phyloP scores from a whole-genome alignment of 2,888 invertebrate species.

The Autographa gamma region DNA sequence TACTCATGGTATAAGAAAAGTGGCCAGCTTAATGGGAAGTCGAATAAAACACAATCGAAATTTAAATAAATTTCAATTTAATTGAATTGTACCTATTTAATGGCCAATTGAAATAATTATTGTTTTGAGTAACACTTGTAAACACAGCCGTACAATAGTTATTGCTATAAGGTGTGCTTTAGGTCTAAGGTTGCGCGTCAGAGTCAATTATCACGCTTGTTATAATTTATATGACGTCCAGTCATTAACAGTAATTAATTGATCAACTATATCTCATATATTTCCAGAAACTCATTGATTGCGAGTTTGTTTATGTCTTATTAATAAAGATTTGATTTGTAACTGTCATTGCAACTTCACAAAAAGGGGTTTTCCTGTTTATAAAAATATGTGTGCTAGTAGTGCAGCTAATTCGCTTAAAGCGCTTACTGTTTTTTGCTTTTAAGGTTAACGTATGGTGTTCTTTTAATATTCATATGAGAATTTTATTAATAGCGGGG shows the following conservation, averaged over 20 bases:
- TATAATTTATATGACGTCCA: slow-evolving; percentile 14
- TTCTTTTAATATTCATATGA: too few relatives aligned
- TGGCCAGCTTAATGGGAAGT: too few relatives aligned
- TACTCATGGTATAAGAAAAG: too few relatives aligned
- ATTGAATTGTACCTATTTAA: too few relatives aligned
- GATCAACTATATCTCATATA: slow-evolving; percentile 23
- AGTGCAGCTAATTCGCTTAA: too few relatives aligned
- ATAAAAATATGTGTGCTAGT: too few relatives aligned
- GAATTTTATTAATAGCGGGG: too few relatives aligned
- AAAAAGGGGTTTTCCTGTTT: not conserved
- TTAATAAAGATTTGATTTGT: not conserved
- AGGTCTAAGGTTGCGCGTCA: not conserved
- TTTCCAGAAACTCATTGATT: slow-evolving; percentile 32
- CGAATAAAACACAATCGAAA: too few relatives aligned
- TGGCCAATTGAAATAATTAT: not conserved
- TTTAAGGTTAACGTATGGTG: too few relatives aligned
- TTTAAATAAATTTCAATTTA: too few relatives aligned
- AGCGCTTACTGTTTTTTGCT: too few relatives aligned
- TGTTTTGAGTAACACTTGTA: not conserved
- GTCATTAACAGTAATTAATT: slow-evolving; percentile 28
- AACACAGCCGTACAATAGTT: slow-evolving; percentile 1
- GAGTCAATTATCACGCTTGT: not conserved
- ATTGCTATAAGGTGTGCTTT: not conserved
- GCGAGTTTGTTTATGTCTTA: not conserved
- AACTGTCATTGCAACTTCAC: not conserved